Conservation (phyloP, 2,888 invertebrate genomes). For the Rhagonycha lutea region DNA sequence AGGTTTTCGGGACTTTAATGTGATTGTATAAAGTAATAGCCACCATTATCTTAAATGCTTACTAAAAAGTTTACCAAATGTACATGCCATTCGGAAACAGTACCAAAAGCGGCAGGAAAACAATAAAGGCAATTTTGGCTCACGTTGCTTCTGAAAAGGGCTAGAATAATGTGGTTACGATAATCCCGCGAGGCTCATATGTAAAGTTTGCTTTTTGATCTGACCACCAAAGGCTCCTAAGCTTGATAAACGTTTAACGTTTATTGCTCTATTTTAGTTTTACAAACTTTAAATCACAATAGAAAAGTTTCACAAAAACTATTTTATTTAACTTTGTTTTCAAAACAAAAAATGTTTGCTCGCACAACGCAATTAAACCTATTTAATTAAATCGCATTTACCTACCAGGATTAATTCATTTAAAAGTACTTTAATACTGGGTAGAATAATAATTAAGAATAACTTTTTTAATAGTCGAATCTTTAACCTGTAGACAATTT, state of each 20-base stretch:
- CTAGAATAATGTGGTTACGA: conserved; percentile 5
- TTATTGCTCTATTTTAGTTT: not conserved
- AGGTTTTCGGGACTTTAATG: conserved; percentile 18
- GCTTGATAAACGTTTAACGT: conserved; percentile 5
- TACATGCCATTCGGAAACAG: not conserved
- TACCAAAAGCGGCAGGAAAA: not conserved
- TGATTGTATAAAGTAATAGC: conserved; percentile 27
- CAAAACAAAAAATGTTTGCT: not conserved
- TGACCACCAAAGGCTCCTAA: conserved; percentile 3
- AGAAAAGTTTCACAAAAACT: not conserved
- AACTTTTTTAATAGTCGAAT: not conserved
- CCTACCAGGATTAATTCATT: not conserved
- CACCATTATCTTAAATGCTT: conserved; percentile 26
- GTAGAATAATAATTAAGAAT: not conserved
- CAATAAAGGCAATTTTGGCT: conserved; percentile 1
- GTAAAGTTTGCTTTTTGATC: conserved; percentile 16
- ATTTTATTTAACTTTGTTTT: not conserved
- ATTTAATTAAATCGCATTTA: not conserved
- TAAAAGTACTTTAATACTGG: not conserved
- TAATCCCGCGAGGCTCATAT: conserved; percentile 10
- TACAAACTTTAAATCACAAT: not conserved
- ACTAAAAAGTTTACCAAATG: conserved; percentile 21
- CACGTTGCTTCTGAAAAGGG: conserved; percentile 5
- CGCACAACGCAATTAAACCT: not conserved
- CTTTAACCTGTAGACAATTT: not conserved